These are phyloP conservation scores for Rhipidura dahli DNA, from an alignment of 2,113 vertebrate species.

Conservation along the genomic window DNA sequence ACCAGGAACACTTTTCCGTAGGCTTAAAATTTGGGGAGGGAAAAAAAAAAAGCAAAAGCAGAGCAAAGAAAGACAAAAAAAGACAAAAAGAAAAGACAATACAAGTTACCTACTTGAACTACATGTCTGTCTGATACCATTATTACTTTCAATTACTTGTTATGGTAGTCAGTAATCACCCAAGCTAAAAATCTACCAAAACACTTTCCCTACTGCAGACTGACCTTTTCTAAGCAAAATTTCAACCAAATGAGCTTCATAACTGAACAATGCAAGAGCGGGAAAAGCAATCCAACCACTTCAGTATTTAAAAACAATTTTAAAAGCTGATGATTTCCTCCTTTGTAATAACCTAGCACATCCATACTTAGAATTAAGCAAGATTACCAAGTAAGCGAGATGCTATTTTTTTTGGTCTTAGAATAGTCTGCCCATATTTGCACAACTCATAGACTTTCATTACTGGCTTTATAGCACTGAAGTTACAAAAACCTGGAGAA, in stretches of 20 bases:
- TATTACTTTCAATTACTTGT: not conserved
- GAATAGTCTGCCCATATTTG: not conserved
- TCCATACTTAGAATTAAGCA: not conserved
- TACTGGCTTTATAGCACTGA: not conserved
- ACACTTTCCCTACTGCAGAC: not conserved
- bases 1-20: conserved; percentile 98
- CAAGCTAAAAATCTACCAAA: not conserved
- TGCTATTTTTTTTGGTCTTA: not conserved
- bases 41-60: not conserved
- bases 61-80: not conserved
- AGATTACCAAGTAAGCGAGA: not conserved
- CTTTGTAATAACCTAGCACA: not conserved
- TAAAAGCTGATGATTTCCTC: not conserved
- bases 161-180: not conserved
- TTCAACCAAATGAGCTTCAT: not conserved
- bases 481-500: not conserved
- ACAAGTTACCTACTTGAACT: not conserved
- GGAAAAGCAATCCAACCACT: not conserved
- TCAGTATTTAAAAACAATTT: not conserved
- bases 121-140: not conserved
- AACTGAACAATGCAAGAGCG: not conserved
- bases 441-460: not conserved
- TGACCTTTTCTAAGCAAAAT: not conserved
- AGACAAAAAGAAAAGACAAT: not conserved
- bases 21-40: conserved; percentile 67